A percentile compares a stretch with the other conserved stretches of the same genome.
Evolutionary conservation across 2,888 invertebrate species (phyloP).

Genomic region (Drosophila eohydei): DNA sequence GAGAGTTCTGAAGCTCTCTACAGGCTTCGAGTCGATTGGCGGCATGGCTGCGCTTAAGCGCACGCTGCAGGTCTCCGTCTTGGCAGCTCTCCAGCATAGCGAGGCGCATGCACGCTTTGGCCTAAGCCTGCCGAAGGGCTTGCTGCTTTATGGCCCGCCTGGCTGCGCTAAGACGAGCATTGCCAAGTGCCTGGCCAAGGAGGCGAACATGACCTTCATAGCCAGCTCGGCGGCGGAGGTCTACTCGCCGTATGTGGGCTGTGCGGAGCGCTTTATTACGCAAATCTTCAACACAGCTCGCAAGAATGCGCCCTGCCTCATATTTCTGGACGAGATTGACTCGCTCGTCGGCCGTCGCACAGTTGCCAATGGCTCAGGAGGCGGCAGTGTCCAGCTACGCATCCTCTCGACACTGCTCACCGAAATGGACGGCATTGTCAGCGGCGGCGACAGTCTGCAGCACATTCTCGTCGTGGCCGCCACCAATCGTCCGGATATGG

Average conservation of each 20-base stretch:
- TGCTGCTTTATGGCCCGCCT: conserved; percentile 88
- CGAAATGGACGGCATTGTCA: conserved; percentile 89
- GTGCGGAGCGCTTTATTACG: conserved; percentile 87
- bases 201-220: conserved; percentile 86
- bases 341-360: conserved; percentile 85
- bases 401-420: conserved; percentile 88
- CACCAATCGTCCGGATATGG: conserved; percentile 88
- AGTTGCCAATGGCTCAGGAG: conserved; percentile 44
- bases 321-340: conserved; percentile 89
- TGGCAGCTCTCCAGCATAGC: conserved; percentile 87
- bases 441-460: conserved; percentile 40
- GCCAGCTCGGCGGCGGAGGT: conserved; percentile 87
- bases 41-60: conserved; percentile 86
- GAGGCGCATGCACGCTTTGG: conserved; percentile 86
- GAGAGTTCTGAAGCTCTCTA: conserved; percentile 82
- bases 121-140: conserved; percentile 86
- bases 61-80: conserved; percentile 86
- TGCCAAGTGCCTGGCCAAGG: conserved; percentile 87
- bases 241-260: conserved; percentile 88
- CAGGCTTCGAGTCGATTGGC: conserved; percentile 86
- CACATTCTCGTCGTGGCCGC: conserved; percentile 88
- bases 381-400: conserved; percentile 86
- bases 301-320: conserved; percentile 87
- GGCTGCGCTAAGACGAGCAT: conserved; percentile 89
- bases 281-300: conserved; percentile 87